Evolutionary conservation across 2,113 vertebrate species (phyloP), one percentile per base, ranked within the genome.

Genomic region (Leptobrachium leishanense): DNA sequence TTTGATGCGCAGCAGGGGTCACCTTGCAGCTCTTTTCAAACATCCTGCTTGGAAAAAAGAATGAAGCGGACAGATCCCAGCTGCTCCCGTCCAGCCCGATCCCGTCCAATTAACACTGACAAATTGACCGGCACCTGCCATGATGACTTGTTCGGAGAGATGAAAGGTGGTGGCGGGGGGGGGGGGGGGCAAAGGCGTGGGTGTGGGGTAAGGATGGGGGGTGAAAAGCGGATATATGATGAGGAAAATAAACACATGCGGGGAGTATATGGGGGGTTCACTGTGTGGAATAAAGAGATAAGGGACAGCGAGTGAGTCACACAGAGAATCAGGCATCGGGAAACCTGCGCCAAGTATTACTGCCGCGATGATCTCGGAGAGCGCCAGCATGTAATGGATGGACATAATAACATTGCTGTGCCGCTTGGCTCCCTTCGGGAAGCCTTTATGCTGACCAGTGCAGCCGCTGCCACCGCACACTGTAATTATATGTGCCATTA

Each of bases 31-130:
- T 72, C 57, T 50, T 42, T 54, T 39, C 44, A 11, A 39, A 69
- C 65, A 5, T 11, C 2, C 42, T 64, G 59, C 68, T 70, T 39
- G 10, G 20, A 31, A 31, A 66, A 64, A 59, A 53, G 59, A 44
- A 65, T 53, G 39, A 50, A 64, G 7, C 44, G 3, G 41, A 4
- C 15, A 68, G 75, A 8, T 44, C 59, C 6, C 74, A 9, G 41
- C 15, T 78, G 57, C 20, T 63, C n/a, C 39, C 44, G 43, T 40
- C 43, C 68, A 41, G 43, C 12, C 20, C 7, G 10, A 54, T n/a
- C 76, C 57, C 31, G n/a, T 71, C 57, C 76, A 78, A 78, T 78
- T 78, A 78, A 65, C 53, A 43, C 76, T 72, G 76, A 72, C 76
- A 78, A 54, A 78, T 62, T 64, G 68, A 72, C 43, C 55, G 59